These are phyloP conservation scores for Aspiorhynchus laticeps DNA, from an alignment of 2,113 vertebrate species.

Conservation along the genomic window DNA sequence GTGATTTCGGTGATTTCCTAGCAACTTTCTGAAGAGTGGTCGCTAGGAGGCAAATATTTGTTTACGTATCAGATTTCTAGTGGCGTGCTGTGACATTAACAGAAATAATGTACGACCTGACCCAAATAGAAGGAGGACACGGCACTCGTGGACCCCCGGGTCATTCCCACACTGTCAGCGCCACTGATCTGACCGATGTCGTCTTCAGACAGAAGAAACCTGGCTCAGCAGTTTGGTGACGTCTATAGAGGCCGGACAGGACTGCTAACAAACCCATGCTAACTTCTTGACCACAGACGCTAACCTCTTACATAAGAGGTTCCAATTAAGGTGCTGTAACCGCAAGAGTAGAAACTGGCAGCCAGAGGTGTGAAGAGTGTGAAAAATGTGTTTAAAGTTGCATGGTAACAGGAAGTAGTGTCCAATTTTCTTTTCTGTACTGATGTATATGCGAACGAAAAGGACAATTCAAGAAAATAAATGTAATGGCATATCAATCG, in stretches of 20 bases:
- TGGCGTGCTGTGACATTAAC: slow-evolving; percentile 39
- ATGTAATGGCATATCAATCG: background rate
- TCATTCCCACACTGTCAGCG: slow-evolving; percentile 49
- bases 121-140: background rate
- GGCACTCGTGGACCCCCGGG: background rate
- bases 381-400: background rate
- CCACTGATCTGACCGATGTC: background rate
- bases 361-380: background rate
- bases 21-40: slow-evolving; percentile 43
- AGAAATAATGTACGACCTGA: slow-evolving; percentile 35
- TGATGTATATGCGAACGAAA: background rate
- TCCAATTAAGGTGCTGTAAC: background rate
- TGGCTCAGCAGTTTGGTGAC: slow-evolving; percentile 30
- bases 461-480: background rate
- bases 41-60: slow-evolving; percentile 55
- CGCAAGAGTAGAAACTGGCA: background rate
- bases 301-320: background rate
- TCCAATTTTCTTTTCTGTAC: background rate
- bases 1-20: slow-evolving; percentile 47
- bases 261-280: background rate
- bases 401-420: background rate
- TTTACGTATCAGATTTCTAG: slow-evolving; percentile 56
- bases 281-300: background rate
- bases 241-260: slow-evolving; percentile 12
- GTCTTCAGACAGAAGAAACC: slow-evolving; percentile 2